A percentile compares a stretch with the other conserved stretches of the same genome.
These are phyloP conservation scores for Plectrocnemia conspersa DNA, from an alignment of 1,140 invertebrate species.

Conservation along the genomic window DNA sequence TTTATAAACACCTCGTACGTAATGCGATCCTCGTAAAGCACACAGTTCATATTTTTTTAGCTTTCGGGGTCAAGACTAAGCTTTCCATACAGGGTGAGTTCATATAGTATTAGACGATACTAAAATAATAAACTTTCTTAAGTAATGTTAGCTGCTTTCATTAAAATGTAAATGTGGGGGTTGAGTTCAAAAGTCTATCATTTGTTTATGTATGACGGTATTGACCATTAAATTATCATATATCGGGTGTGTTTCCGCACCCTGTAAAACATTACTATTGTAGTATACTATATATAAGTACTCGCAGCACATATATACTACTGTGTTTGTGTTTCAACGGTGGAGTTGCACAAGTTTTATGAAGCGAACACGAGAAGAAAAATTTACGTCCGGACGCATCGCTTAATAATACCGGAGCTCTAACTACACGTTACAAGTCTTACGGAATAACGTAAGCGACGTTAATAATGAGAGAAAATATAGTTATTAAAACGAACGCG, in stretches of 20 bases:
- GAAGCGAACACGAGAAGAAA: conserved; percentile 12
- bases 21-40: conserved; percentile 16
- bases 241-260: conserved; percentile 28
- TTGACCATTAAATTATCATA: conserved; percentile 37
- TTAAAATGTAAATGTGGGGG: conserved; percentile 12
- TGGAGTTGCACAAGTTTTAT: conserved; percentile 25
- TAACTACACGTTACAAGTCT: neutral
- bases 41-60: no score
- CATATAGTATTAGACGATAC: no score
- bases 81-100: no score
- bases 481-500: no score
- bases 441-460: no score
- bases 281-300: no score
- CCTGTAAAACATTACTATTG: conserved; percentile 20
- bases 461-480: no score
- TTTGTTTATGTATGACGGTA: conserved; percentile 34
- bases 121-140: no score
- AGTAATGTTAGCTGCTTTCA: no score
- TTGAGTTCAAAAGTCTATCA: conserved; percentile 28
- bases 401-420: conserved; percentile 1
- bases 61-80: no score
- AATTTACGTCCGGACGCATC: neutral
- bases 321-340: conserved; percentile 21
- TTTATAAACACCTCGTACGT: conserved; percentile 29
- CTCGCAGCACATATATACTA: no score